phyloP scores from a whole-genome alignment of 2,113 vertebrate species.

The Xenus cinereus region DNA sequence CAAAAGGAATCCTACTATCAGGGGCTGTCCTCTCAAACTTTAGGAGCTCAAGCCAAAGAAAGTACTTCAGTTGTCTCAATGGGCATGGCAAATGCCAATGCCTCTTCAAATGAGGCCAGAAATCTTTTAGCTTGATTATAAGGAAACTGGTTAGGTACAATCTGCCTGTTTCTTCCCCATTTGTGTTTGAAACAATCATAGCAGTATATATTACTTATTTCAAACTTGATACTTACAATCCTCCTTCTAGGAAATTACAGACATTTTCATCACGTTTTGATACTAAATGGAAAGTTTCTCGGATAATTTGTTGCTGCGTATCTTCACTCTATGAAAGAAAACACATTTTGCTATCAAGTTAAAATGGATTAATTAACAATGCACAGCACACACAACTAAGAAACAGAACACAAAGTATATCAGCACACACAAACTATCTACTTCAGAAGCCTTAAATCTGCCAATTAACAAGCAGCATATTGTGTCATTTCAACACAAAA shows the following conservation, averaged over 20 bases:
- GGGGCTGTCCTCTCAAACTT: neutral
- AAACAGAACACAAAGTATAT: neutral
- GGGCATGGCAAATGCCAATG: neutral
- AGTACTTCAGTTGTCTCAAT: neutral
- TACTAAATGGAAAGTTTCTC: constrained; percentile 98
- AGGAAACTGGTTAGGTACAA: neutral
- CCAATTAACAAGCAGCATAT: neutral
- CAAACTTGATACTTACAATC: constrained; percentile 86
- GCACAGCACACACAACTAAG: neutral
- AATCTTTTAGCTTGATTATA: neutral
- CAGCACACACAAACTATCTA: neutral
- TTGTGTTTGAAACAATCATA: neutral
- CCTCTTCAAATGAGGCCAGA: neutral
- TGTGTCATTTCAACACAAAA: neutral
- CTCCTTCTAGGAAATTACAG: constrained; percentile 98
- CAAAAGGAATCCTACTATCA: neutral
- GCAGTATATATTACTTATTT: neutral
- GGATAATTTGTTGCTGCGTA: constrained; percentile 97
- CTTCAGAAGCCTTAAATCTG: neutral
- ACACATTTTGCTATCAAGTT: neutral
- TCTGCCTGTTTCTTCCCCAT: neutral
- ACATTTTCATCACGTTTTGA: constrained; percentile 98
- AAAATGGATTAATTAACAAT: neutral
- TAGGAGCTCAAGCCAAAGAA: neutral
- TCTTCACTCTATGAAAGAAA: constrained; percentile 89